These are phyloP conservation scores for Graptemys geographica DNA, from an alignment of 2,797 vertebrate species.

Conservation along the genomic window DNA sequence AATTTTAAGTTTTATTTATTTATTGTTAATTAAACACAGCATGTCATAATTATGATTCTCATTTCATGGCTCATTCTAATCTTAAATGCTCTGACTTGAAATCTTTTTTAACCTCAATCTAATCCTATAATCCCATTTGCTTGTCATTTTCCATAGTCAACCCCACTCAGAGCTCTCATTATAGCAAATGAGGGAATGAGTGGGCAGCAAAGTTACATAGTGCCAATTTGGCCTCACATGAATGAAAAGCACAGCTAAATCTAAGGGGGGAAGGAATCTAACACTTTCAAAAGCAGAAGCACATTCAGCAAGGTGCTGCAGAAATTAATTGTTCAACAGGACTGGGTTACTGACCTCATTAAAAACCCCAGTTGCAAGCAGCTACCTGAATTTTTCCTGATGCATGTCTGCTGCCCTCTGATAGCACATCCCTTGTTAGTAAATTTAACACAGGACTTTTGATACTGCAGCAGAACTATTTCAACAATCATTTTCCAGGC, in stretches of 20 bases:
- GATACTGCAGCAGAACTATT: conserved; percentile 7
- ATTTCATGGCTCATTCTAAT: not conserved
- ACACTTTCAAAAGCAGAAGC: conserved; percentile 51
- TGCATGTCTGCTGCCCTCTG: conserved; percentile 13
- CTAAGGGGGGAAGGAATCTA: not conserved
- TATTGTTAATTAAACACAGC: not conserved
- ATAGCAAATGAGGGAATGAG: conserved; percentile 46
- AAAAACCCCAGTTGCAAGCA: conserved; percentile 52
- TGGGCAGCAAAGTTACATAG: conserved; percentile 16
- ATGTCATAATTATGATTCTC: not conserved
- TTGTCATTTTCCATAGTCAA: conserved; percentile 37
- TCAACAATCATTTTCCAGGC: not conserved
- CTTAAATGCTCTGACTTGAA: not conserved
- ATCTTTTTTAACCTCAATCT: not conserved
- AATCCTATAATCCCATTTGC: conserved; percentile 20
- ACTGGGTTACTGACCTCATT: conserved; percentile 59
- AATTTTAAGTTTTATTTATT: not conserved
- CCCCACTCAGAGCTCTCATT: conserved; percentile 40
- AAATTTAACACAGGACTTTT: conserved; percentile 41
- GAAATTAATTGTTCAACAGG: conserved; percentile 71
- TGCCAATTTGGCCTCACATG: conserved; percentile 51
- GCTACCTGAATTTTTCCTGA: conserved; percentile 32
- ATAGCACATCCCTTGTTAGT: conserved; percentile 34
- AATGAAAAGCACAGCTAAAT: conserved; percentile 54
- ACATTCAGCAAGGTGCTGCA: conserved; percentile 53